phyloP scores from a whole-genome alignment of 2,888 invertebrate genomes.

The Cecidostiba fungosa region DNA sequence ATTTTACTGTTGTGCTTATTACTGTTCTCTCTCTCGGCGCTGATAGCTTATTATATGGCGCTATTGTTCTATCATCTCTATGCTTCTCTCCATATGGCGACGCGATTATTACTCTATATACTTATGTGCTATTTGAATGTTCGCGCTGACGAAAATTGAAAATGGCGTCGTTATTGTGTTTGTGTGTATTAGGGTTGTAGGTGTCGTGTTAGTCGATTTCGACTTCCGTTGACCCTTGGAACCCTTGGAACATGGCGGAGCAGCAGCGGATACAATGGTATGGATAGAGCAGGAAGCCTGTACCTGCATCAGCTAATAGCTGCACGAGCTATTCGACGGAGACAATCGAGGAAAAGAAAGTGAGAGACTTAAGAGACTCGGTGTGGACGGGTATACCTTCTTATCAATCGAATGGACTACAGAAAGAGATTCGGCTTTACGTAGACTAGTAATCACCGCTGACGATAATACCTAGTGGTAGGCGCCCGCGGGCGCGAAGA shows the following conservation, averaged over 20 bases:
- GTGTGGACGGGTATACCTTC: too few species aligned
- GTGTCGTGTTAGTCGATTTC: slow-evolving; percentile 44
- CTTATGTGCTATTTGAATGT: too few species aligned
- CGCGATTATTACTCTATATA: too few species aligned
- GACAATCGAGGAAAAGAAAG: background rate
- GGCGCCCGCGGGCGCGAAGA: background rate
- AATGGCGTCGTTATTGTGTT: too few species aligned
- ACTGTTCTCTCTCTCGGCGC: too few species aligned
- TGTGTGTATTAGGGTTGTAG: too few species aligned
- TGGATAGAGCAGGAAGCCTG: slow-evolving; percentile 3
- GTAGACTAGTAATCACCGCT: background rate
- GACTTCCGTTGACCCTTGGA: slow-evolving; percentile 56
- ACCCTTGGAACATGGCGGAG: slow-evolving; percentile 52
- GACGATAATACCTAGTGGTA: background rate
- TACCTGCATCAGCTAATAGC: background rate
- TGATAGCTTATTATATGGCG: too few species aligned
- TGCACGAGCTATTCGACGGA: background rate
- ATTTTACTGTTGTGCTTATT: too few species aligned
- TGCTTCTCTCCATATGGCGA: too few species aligned
- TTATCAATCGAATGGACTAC: background rate
- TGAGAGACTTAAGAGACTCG: background rate
- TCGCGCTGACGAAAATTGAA: too few species aligned
- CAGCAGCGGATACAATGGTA: background rate
- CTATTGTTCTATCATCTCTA: too few species aligned
- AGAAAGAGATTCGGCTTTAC: background rate